Base-by-base conservation (phyloP, 2,797 vertebrate genomes). In the Nyctalus aviator region DNA sequence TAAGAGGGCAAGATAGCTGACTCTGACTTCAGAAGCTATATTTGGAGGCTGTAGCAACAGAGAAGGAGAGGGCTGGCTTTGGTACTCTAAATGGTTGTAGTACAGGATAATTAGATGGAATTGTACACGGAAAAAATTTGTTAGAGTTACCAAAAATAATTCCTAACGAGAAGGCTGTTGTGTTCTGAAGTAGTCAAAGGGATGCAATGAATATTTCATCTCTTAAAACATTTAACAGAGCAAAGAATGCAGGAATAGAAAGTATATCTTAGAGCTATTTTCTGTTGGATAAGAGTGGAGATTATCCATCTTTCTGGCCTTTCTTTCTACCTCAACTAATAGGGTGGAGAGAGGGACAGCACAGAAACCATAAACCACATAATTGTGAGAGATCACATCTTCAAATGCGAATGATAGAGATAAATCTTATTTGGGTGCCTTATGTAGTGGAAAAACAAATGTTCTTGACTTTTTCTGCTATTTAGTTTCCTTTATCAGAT, bases 181-280 rank as follows among this genome's bases (percentile, higher is more conserved):
- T 97, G 90, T 93, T 97, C 73, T 84, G 90, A 95, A 98, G 97
- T 91, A 96, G 92, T 97, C 96, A 98, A 98, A 98, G 93, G 92
- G 97, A 97, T 95, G 93, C 93, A 62, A 97, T 97, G 97, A 97
- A 97, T 97, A 97, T 97, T 97, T 97, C 96, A 97, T 97, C 96
- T 97, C 97, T 93, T 97, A 95, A 97, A 97, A 97, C 92, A 96
- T 97, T 97, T 96, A 96, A 92, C 96, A 96, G 93, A 97, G 88
- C 92, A 95, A 96, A 76, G 72, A 90, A 95, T 93, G 75, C 93
- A 97, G 75, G 96, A 97, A 97, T 97, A 97, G 95, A 93, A 97
- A 97, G 93, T 95, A 37, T 83, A 93, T 95, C 84, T 97, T 90
- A 94, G 82, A 94, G 88, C 84, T 94, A 90, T 88, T 95, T 91